Evolutionary conservation across 2,113 vertebrate species (phyloP), one percentile per base, ranked within the genome.

Genomic region (Salvelinus namaycush): DNA sequence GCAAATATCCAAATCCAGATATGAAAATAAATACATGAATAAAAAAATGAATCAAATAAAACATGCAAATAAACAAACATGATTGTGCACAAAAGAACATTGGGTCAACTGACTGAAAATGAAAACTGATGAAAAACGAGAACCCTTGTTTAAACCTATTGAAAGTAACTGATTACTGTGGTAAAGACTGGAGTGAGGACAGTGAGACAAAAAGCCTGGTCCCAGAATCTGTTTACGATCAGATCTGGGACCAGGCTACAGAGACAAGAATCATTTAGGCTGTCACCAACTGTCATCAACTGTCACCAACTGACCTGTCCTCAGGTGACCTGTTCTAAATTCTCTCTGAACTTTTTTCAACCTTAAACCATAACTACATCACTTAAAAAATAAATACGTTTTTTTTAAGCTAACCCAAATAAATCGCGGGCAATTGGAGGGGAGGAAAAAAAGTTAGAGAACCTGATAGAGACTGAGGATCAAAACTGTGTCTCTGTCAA

Each of bases 1-100:
- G 3, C 72, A 67, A 80, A 74, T 76, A 73, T 76, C 75, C 79
- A 75, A 86, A 88, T 77, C 82, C 65, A 79, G 72, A 83, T 81
- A 84, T 77, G 79, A 79, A 89, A 92, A 92, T 92, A 93, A 93
- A 93, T 92, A 91, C 87, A 84, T 87, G 79, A 74, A 86, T 81
- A 79, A 71, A 84, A 83, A 73, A 89, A 78, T 18, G 82, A 76
- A 78, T 77, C 72, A 73, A 49, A 39, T 83, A 80, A 83, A 89
- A 90, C 87, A 86, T 87, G 88, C 85, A 85, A 85, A 79, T 70
- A 78, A 85, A 80, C 74, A 69, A 79, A 49, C 72, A 71, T 79
- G 76, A 84, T 80, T 88, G 84, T 80, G 65, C 83, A 81, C 59
- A 83, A 57, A 1, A 79, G 67, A 70, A 79, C 62, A 72, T 13